Base-by-base conservation (phyloP, 2,888 invertebrate genomes). In the Scaptomyza flava region DNA sequence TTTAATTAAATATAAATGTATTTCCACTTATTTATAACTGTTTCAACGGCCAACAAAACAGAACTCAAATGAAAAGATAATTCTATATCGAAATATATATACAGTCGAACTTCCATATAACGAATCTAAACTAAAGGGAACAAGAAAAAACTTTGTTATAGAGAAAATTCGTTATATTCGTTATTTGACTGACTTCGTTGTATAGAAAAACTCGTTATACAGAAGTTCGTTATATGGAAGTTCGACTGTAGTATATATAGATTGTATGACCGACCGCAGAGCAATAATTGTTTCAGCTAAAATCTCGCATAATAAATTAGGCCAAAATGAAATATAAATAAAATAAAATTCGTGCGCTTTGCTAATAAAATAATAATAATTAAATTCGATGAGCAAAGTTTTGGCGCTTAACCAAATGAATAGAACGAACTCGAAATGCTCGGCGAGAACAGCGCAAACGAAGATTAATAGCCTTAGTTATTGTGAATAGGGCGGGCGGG, bases 1-100 rank as follows among this genome's bases (percentile, higher is more conserved):
- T 82, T 82, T 81, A 86, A 82, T 86, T 83, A 82, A 86, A 86
- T 86, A 82, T 78, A 83, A 78, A 83, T 78, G 68, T 72, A 69
- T 80, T 72, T 1, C 33, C 63, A 77, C 57, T 59, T 66, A 68
- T 77, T 76, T 79, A 74, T 77, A 76, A 73, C 72, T 65, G n/a
- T 3, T 23, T 23, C 58, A 36, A 12, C 54, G 36, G 64, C 66
- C 41, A 53, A 46, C 34, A 47, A 45, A 61, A 63, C 47, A 17
- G 67, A 68, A 59, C 11, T 56, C 46, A 79, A 79, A 63, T 60
- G 59, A 51, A 64, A 71, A 54, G 63, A 64, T 27, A 69, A 46
- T 59, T 41, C 45, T 54, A 65, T 34, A 65, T n/a, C 45, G 8
- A 56, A 11, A 41, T 46, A 34, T 38, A 17, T 17, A 17, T 17